Evolutionary conservation across 2,113 vertebrate species (phyloP), one percentile per base, ranked within the genome.

Genomic region (Nothobranchius furzeri): DNA sequence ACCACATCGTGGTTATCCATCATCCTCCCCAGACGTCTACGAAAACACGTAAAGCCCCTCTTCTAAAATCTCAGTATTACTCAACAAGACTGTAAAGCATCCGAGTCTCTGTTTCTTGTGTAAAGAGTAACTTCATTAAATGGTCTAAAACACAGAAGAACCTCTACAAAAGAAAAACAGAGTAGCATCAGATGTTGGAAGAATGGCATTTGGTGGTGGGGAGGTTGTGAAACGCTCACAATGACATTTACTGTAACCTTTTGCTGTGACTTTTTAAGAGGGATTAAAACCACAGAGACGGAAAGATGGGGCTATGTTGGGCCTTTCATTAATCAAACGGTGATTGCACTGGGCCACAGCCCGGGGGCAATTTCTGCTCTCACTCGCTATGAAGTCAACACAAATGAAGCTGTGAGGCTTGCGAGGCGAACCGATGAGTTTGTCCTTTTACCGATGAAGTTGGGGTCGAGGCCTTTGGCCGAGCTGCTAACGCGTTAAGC

Each of bases 191-290:
- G 87, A 83, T 77, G 82, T 62, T 87, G 65, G 71, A 78, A 81
- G 77, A 85, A 74, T 91, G 89, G 86, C 88, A 89, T 91, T 91
- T 89, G 75, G 70, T 47, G 3, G 67, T 0, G 9, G 68, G 68
- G 46, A 74, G 68, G 74, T 70, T 78, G 74, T 52, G 78, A 73
- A 86, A 81, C 51, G 80, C 76, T 54, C 82, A 75, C 84, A 70
- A 82, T 87, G 86, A 76, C 80, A 86, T 87, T 89, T 87, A 79
- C 65, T 73, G 80, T 82, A 88, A 89, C 88, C 88, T 88, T 91
- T 90, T 68, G 76, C 59, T 48, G 65, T 87, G 87, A 81, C 86
- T 87, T 87, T 85, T 86, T 79, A 82, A 85, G 80, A 87, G 81
- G 85, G 86, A 84, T 88, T 89, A 88, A 91, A 88, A 84, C 81